A percentile compares a stretch with the other conserved stretches of the same genome.
phyloP scores from a whole-genome alignment of 2,113 vertebrate genomes.

The Xyrauchen texanus region DNA sequence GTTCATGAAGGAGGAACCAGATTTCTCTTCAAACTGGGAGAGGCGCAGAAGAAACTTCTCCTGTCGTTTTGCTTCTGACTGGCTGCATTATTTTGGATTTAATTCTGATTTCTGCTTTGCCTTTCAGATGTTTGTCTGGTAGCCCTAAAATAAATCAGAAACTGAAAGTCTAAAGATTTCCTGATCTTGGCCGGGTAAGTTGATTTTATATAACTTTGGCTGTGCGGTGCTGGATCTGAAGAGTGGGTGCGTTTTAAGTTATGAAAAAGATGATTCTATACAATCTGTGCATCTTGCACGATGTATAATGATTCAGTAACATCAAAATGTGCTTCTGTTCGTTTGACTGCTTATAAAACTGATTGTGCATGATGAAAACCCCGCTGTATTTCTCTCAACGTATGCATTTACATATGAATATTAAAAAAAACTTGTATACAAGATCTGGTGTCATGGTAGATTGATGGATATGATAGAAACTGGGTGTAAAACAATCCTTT shows the following conservation, averaged over 20 bases:
- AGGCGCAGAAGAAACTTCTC: constrained; percentile 37
- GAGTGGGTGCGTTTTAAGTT: background rate
- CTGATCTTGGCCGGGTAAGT: constrained; percentile 24
- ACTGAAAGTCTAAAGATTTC: constrained; percentile 24
- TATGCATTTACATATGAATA: too few relatives aligned
- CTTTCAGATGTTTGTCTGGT: constrained; percentile 26
- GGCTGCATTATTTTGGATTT: constrained; percentile 2
- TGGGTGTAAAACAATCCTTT: background rate
- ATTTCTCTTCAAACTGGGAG: constrained; percentile 26
- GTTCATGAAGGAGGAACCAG: constrained; percentile 21
- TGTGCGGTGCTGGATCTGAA: background rate
- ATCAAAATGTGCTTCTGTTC: background rate
- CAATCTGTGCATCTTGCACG: too few relatives aligned
- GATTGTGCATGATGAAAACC: background rate
- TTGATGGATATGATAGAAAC: background rate
- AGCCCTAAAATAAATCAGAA: background rate
- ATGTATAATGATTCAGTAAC: too few relatives aligned
- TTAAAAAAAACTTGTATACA: too few relatives aligned
- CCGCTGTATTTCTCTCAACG: too few relatives aligned
- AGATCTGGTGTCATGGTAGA: too few relatives aligned
- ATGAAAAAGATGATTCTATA: background rate
- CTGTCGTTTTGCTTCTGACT: constrained; percentile 12
- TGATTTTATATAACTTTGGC: constrained; percentile 10
- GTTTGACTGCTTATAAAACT: background rate
- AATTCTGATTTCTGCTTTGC: constrained; percentile 8